Evolutionary conservation across 2,888 invertebrate species (phyloP).

Genomic region (Lottia gigantea): DNA sequence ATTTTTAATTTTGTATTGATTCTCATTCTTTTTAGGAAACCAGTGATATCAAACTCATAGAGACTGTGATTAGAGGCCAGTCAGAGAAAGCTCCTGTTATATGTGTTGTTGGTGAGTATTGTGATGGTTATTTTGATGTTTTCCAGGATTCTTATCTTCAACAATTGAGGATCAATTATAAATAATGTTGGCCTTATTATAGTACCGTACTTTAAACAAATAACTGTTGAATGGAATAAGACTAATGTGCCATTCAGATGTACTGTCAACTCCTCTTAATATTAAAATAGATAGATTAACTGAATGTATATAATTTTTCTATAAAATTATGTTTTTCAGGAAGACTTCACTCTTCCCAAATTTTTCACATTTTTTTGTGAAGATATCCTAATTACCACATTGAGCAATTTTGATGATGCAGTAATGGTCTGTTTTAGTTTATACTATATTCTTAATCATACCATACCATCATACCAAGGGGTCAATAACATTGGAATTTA

Average conservation of each 20-base stretch:
- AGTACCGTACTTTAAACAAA: too few species aligned
- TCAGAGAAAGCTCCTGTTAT: neutral
- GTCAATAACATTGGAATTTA: too few species aligned
- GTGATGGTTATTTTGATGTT: neutral
- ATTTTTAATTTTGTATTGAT: neutral
- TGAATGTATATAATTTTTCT: too few species aligned
- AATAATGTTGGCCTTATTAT: too few species aligned
- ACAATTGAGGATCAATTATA: too few species aligned
- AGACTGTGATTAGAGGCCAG: neutral
- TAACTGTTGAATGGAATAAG: too few species aligned
- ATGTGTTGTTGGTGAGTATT: conserved; percentile 3
- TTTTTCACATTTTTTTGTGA: neutral
- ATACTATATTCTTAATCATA: neutral
- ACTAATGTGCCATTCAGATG: too few species aligned
- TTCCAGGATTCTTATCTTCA: too few species aligned
- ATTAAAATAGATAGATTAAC: too few species aligned
- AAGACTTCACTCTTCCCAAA: neutral
- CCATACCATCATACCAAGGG: too few species aligned
- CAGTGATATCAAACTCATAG: neutral
- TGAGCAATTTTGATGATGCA: neutral
- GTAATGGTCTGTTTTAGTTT: neutral
- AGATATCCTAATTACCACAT: neutral
- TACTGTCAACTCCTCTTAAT: too few species aligned
- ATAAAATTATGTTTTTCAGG: conserved; percentile 5
- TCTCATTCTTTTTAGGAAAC: neutral